A percentile compares a stretch with the other conserved stretches of the same genome.
Conservation (phyloP, 2,113 vertebrate species). For the Ailuropoda melanoleuca region DNA sequence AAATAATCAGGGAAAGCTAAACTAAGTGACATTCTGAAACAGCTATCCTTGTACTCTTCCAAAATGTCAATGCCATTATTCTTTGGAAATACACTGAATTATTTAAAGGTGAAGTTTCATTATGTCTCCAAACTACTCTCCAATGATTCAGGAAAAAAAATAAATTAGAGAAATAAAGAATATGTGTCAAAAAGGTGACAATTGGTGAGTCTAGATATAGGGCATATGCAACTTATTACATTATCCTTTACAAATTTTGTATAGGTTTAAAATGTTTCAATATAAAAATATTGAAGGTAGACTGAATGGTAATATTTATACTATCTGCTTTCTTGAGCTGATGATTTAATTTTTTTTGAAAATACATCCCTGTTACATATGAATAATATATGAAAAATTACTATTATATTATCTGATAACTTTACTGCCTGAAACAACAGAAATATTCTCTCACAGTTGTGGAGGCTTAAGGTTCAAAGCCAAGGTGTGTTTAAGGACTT, state of each 20-base stretch:
- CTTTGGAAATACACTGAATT: background rate
- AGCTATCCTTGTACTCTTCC: background rate
- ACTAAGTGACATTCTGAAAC: background rate
- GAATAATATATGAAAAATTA: background rate
- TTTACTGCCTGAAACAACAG: background rate
- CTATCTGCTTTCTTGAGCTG: background rate
- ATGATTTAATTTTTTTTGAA: background rate
- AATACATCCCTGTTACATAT: background rate
- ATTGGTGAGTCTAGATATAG: background rate
- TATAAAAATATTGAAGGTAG: background rate
- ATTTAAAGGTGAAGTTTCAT: background rate
- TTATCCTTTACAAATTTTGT: background rate
- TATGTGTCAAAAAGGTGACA: background rate
- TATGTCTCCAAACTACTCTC: background rate
- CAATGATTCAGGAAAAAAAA: background rate
- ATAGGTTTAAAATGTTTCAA: background rate
- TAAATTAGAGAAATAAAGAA: background rate
- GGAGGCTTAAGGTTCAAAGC: background rate
- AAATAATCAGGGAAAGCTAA: background rate
- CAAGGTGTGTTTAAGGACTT: background rate
- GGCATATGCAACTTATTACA: background rate
- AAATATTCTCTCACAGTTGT: background rate
- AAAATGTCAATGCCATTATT: background rate
- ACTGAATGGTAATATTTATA: background rate
- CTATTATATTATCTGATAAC: background rate